Base-by-base conservation (phyloP, 2,113 vertebrate species). In the Hystrix brachyura region DNA sequence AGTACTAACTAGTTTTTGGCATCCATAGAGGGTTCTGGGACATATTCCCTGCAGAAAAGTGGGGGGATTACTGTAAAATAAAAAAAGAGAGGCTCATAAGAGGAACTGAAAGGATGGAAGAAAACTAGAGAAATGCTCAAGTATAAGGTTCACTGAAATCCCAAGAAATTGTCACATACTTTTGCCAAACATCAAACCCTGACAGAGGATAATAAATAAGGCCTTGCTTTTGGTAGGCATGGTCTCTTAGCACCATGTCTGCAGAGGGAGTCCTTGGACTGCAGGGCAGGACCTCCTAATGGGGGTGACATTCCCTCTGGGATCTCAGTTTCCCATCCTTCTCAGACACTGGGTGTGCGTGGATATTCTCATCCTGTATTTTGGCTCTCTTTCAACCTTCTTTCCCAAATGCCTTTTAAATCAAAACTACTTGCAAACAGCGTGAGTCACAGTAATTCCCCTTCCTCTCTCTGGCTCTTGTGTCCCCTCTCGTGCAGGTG, bases 381-480 rank as follows among this genome's bases (percentile, higher is more conserved):
- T 18, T 91, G 90, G 59, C 90, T 80, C 27, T 21, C 1, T 76
- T 93, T 91, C 84, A 94, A 55, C 74, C 71, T 82, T 72, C 64
- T 94, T 84, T 90, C 76, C 60, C 57, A 72, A 87, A 65, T 48
- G 29, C 34, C 59, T 95, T 84, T 65, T 48, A 59, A 91, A 97
- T 65, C 89, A 80, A 92, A 94, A 27, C 38, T 46, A 72, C 71
- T 88, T 62, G 64, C 6, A 93, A 79, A 25, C 78, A 81, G 46
- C 2, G 2, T 53, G 34, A 91, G n/a, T 43, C 93, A 91, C 55
- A 69, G 59, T 23, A 34, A 51, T 53, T 43, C 79, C 69, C 17
- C 25, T 74, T 92, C 55, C 74, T 88, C 21, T 82, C 69, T 69
- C 53, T 85, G 32, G 55, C 91, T 84, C n/a, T 83, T 3, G 5